Base-by-base conservation (phyloP, 1,140 invertebrate species). In the Tetragnatha versicolor region DNA sequence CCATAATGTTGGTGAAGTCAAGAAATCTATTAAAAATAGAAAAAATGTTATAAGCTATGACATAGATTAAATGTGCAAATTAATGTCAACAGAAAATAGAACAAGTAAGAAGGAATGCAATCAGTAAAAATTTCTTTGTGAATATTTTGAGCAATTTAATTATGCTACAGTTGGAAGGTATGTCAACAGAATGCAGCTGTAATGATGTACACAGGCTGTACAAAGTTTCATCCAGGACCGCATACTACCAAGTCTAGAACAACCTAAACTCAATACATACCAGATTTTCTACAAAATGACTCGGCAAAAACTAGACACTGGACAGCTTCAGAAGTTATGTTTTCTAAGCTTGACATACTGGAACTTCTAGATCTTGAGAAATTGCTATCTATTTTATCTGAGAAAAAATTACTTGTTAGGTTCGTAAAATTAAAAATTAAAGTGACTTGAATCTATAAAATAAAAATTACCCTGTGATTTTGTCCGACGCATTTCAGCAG, bases 271-370 rank as follows among this genome's bases (percentile, higher is more conserved):
- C n/a, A n/a, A 12, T 12, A 69, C 35, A 85, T 87, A 97, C 96
- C 95, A 88, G 91, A 93, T 89, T 96, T 97, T 86, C 93, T 94
- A 68, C 93, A 93, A 87, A 94, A 98, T 82, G 95, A 96, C 88
- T 98, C 96, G 83, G 94, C 94, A 88, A 98, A 98, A 82, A 92
- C 92, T 86, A 98, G 90, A 89, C 94, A 97, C 88, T 96, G 95
- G 84, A 99, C 93, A 85, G 95, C 93, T 90, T 98, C 97, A 82
- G 93, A 93, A 82, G 92, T 93, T 87, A 97, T 96, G 89, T 96
- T 97, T 88, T 98, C 97, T 85, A 98, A 89, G 87, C 95, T 98
- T 81, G 95, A 97, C 92, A 97, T 97, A 87, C 94, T 96, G 85
- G 95, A 97, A 86, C 95, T 97, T 84, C 96, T 91, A 82, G 96